Percentiles rank a stretch among this genome's conserved stretches.
phyloP scores from a whole-genome alignment of 2,797 vertebrate species.

The Melanotaenia nigrans region DNA sequence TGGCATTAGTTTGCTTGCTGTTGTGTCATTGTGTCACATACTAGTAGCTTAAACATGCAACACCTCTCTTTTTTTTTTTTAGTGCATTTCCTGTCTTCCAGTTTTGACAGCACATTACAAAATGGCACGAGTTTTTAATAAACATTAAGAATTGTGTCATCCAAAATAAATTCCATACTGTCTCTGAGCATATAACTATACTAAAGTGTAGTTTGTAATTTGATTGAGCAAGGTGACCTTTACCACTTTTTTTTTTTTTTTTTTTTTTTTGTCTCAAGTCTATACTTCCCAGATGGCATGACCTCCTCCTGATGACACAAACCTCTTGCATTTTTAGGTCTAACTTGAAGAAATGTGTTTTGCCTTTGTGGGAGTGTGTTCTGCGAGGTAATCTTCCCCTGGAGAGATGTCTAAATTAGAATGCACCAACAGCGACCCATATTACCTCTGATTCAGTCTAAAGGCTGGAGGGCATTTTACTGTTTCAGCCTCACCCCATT shows the following conservation, averaged over 20 bases:
- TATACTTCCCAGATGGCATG: slow-evolving; percentile 29
- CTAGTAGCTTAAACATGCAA: no score
- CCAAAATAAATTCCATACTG: not conserved
- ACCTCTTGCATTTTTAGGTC: slow-evolving; percentile 59
- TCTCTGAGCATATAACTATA: not conserved
- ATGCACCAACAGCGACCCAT: slow-evolving; percentile 73
- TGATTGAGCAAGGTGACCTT: slow-evolving; percentile 39
- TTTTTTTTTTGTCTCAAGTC: slow-evolving; percentile 27
- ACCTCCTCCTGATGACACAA: slow-evolving; percentile 51
- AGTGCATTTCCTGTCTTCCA: no score
- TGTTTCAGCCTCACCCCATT: slow-evolving; percentile 46
- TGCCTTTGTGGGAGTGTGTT: slow-evolving; percentile 53
- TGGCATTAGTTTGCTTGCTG: no score
- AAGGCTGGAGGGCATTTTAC: slow-evolving; percentile 56
- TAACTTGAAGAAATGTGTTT: slow-evolving; percentile 52
- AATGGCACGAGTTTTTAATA: no score
- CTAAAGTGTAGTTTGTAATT: not conserved
- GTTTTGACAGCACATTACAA: no score
- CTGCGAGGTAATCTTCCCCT: slow-evolving; percentile 70
- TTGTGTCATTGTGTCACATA: no score
- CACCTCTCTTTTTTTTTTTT: no score
- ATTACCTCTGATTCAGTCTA: slow-evolving; percentile 74
- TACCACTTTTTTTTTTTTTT: slow-evolving; percentile 11
- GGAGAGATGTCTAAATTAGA: slow-evolving; percentile 76
- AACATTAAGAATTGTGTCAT: not conserved